Conservation (phyloP, 2,888 invertebrate genomes). For the Ormyrus pomaceus region DNA sequence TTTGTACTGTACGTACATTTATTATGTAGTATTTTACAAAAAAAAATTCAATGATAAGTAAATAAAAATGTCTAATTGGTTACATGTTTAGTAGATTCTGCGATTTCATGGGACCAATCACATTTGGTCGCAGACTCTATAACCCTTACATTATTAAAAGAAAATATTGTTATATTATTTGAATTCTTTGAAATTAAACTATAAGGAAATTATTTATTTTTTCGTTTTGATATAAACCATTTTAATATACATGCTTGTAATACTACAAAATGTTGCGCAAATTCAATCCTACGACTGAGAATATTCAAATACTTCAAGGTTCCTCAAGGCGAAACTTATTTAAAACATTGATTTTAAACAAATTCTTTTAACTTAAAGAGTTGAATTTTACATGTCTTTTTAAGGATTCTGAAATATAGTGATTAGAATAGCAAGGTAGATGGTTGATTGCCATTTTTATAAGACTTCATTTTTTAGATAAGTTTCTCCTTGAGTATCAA, state of each 20-base stretch:
- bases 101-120: slow-evolving; percentile 56
- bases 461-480: slow-evolving; percentile 28
- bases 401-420: not conserved
- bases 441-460: not conserved
- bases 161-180: slow-evolving; percentile 4
- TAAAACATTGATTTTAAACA: slow-evolving; percentile 16
- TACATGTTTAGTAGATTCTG: slow-evolving; percentile 28
- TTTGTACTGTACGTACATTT: slow-evolving; percentile 5
- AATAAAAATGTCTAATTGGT: slow-evolving; percentile 9
- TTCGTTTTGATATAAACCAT: slow-evolving; percentile 5
- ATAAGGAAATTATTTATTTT: slow-evolving; percentile 23
- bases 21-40: slow-evolving; percentile 11
- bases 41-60: slow-evolving; percentile 1
- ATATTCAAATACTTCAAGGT: slow-evolving; percentile 28
- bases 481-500: slow-evolving; percentile 30
- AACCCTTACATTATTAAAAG: not conserved
- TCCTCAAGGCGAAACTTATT: slow-evolving; percentile 40
- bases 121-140: slow-evolving; percentile 50
- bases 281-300: slow-evolving; percentile 49
- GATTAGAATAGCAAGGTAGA: not conserved
- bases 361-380: not conserved
- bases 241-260: slow-evolving; percentile 6
- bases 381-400: not conserved
- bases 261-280: slow-evolving; percentile 44
- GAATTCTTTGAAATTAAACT: slow-evolving; percentile 9